A percentile compares a stretch with the other conserved stretches of the same genome.
Evolutionary conservation across 1,140 invertebrate species (phyloP).

Genomic region (Conopomorpha cramerella): DNA sequence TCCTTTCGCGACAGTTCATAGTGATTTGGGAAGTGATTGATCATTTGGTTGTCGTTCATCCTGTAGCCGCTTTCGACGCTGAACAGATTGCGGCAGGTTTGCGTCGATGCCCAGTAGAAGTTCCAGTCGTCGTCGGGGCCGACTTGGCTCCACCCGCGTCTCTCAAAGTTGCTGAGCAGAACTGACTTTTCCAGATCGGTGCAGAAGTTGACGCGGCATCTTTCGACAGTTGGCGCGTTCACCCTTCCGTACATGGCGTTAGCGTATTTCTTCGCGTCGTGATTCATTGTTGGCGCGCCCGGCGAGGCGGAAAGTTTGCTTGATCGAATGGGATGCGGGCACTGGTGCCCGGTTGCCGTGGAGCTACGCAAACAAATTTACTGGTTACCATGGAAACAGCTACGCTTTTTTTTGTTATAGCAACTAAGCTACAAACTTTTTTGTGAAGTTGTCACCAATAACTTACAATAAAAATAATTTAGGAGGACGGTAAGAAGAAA

Average conservation of each 20-base stretch:
- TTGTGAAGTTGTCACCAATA: no score
- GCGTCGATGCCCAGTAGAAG: conserved; percentile 93
- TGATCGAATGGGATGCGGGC: no score
- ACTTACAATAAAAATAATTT: no score
- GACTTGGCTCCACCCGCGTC: conserved; percentile 90
- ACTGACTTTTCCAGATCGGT: conserved; percentile 95
- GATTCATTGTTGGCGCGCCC: conserved; percentile 11
- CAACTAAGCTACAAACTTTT: no score
- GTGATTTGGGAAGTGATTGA: conserved; percentile 93
- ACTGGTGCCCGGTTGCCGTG: no score
- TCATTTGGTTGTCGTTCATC: conserved; percentile 89
- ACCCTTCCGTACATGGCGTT: conserved; percentile 2
- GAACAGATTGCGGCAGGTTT: conserved; percentile 88
- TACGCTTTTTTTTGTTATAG: no score
- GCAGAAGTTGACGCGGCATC: conserved; percentile 74
- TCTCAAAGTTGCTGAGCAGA: conserved; percentile 90
- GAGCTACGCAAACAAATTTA: no score
- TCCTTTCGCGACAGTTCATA: conserved; percentile 93
- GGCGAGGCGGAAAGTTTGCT: no score
- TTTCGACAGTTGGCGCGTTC: conserved; percentile 11
- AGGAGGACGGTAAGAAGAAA: no score
- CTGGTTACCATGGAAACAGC: no score
- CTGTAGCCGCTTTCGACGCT: conserved; percentile 91
- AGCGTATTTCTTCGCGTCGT: conserved; percentile 4
- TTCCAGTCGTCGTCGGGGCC: conserved; percentile 95